Conservation (phyloP, 2,113 vertebrate species). For the Corvus cornix region DNA sequence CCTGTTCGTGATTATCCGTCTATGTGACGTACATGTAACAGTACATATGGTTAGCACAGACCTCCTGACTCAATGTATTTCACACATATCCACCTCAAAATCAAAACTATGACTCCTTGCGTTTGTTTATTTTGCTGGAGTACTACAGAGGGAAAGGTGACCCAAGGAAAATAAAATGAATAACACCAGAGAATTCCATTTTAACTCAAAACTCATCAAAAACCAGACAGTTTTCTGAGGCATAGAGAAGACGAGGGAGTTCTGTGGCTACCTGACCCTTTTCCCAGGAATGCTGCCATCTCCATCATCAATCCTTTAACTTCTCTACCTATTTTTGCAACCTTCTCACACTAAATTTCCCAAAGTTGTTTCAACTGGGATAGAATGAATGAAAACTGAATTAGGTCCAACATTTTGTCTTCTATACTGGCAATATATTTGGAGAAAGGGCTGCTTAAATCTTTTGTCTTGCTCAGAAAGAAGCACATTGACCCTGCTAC, state of each 20-base stretch:
- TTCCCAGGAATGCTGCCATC: neutral
- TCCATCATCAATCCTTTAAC: neutral
- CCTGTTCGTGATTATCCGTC: neutral
- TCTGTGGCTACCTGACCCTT: neutral
- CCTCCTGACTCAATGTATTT: neutral
- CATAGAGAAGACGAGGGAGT: rapidly evolving
- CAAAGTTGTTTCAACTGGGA: neutral
- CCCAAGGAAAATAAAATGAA: neutral
- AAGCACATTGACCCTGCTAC: neutral
- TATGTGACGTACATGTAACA: neutral
- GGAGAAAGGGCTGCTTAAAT: neutral
- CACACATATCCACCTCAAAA: neutral
- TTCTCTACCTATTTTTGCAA: slow-evolving; percentile 12
- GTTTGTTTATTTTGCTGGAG: slow-evolving; percentile 19
- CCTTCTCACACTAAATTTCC: slow-evolving; percentile 36
- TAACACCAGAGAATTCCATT: neutral
- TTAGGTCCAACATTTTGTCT: neutral
- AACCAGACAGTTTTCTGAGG: neutral
- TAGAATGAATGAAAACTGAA: slow-evolving; percentile 5
- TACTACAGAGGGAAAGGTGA: neutral
- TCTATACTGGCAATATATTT: neutral
- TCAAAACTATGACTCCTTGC: neutral
- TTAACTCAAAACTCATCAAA: neutral
- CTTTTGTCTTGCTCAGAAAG: slow-evolving; percentile 16
- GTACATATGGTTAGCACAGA: neutral